Evolutionary conservation across 2,888 invertebrate genomes (phyloP).

Genomic region (Meliscaeva auricollis): DNA sequence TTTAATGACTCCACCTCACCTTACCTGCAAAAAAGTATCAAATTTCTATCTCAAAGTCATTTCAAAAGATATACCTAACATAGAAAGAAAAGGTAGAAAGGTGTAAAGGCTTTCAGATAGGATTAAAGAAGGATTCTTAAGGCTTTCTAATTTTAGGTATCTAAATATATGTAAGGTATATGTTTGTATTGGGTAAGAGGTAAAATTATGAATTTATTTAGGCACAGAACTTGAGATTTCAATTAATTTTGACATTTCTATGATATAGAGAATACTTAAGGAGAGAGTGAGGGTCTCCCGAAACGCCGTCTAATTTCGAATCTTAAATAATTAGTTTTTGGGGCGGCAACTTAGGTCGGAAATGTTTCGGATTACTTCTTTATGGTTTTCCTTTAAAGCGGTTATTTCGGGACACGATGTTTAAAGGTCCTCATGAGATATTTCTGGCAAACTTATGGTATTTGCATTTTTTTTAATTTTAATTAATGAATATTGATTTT

Average conservation of each 20-base stretch:
- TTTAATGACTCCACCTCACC: conserved; percentile 63
- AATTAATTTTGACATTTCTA: background rate
- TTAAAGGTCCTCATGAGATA: too few relatives aligned
- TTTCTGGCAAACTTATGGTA: too few relatives aligned
- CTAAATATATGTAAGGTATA: background rate
- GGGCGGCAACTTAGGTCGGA: too few relatives aligned
- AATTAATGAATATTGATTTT: too few relatives aligned
- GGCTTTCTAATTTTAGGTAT: conserved; percentile 1
- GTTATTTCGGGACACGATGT: too few relatives aligned
- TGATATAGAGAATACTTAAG: background rate
- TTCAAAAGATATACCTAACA: too few relatives aligned
- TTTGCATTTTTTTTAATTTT: too few relatives aligned
- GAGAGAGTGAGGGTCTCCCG: too few relatives aligned
- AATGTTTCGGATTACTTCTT: too few relatives aligned
- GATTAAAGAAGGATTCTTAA: conserved; percentile 25
- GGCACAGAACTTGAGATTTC: background rate
- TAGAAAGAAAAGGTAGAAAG: conserved; percentile 10
- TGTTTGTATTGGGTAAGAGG: background rate
- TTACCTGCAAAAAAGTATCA: conserved; percentile 40
- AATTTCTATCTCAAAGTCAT: conserved; percentile 52
- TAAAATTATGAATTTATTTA: background rate
- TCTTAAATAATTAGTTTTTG: too few relatives aligned
- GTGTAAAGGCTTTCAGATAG: background rate
- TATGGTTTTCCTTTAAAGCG: too few relatives aligned
- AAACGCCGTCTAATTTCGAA: too few relatives aligned